phyloP scores from a whole-genome alignment of 2,888 invertebrate genomes.

The Antheraea assamensis region DNA sequence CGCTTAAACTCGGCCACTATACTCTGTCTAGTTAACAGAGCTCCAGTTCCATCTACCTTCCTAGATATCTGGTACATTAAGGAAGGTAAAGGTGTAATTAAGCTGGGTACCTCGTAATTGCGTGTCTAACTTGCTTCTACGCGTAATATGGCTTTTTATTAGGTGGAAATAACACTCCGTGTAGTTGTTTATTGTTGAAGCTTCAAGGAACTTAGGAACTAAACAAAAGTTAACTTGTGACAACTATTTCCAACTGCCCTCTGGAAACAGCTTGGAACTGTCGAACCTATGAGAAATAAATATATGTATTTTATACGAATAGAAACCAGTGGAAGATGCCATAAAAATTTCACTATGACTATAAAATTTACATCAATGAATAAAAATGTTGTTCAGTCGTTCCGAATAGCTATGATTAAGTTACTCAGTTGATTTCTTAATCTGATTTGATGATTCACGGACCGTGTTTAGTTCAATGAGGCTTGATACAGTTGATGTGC shows the following conservation, averaged over 20 bases:
- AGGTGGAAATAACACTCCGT: constrained; percentile 72
- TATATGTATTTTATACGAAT: not conserved
- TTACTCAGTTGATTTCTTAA: constrained; percentile 60
- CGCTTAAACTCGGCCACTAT: not conserved
- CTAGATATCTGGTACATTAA: constrained; percentile 44
- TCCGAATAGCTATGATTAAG: constrained; percentile 39
- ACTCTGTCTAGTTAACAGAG: constrained; percentile 60
- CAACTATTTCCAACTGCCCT: constrained; percentile 12
- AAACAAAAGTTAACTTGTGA: constrained; percentile 31
- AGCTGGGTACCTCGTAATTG: constrained; percentile 71
- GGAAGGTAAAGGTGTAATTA: constrained; percentile 59
- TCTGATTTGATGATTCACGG: constrained; percentile 62
- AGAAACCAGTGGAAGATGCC: constrained; percentile 28
- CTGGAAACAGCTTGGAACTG: not conserved
- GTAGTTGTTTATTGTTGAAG: constrained; percentile 10
- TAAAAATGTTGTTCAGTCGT: constrained; percentile 39
- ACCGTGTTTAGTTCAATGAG: constrained; percentile 73
- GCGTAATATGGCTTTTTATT: constrained; percentile 80
- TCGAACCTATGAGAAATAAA: not conserved
- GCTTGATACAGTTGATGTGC: constrained; percentile 71
- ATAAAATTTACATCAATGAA: constrained; percentile 58
- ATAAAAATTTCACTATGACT: constrained; percentile 38
- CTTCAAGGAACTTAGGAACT: constrained; percentile 61
- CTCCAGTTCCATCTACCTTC: constrained; percentile 55
- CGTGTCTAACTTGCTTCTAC: constrained; percentile 77